Evolutionary conservation across 1,140 invertebrate genomes (phyloP).

Genomic region (Daktulosphaira vitifoliae): DNA sequence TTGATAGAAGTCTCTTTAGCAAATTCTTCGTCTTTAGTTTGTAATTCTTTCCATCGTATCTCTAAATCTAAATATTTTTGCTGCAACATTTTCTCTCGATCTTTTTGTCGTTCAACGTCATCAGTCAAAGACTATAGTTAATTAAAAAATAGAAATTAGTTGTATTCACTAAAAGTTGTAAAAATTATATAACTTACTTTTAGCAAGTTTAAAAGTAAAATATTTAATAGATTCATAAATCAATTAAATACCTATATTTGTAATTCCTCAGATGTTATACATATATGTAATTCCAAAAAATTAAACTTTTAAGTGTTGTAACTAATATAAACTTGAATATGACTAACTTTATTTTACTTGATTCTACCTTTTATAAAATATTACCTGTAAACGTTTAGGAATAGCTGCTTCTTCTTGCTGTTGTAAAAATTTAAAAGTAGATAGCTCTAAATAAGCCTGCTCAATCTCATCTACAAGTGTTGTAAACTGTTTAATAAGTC

Average conservation of each 20-base stretch:
- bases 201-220: no score
- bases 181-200: no score
- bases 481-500: slow-evolving; percentile 80
- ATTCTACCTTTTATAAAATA: no score
- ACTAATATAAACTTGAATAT: no score
- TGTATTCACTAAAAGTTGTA: no score
- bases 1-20: background rate
- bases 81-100: slow-evolving; percentile 82
- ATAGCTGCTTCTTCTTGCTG: slow-evolving; percentile 86
- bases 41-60: slow-evolving; percentile 18
- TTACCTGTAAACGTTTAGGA: slow-evolving; percentile 75
- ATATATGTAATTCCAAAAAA: no score
- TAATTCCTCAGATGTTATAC: no score
- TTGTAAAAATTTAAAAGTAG: slow-evolving; percentile 85
- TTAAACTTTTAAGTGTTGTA: no score
- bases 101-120: slow-evolving; percentile 84
- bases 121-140: slow-evolving; percentile 68
- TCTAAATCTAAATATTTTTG: slow-evolving; percentile 56
- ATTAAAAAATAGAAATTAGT: slow-evolving; percentile 36
- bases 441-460: slow-evolving; percentile 75
- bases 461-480: slow-evolving; percentile 85
- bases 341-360: no score
- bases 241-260: no score
- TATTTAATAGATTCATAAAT: no score
- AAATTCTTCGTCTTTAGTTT: background rate